A percentile compares a stretch with the other conserved stretches of the same genome.
Conservation (phyloP, 1,140 invertebrate species). For the Lepidotrigona ventralis region DNA sequence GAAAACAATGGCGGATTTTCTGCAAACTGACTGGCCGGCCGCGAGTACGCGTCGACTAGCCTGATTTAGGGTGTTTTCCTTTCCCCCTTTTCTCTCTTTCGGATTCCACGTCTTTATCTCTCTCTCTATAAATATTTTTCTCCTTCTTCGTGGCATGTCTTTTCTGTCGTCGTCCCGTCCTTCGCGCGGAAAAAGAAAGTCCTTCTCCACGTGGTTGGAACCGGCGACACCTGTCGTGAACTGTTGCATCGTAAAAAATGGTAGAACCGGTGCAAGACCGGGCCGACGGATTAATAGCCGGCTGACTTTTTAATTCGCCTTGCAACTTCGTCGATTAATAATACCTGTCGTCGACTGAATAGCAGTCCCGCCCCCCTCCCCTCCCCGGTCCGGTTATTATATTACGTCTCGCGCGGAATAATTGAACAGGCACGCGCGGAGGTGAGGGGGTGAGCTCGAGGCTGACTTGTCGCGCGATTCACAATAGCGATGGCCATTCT, state of each 20-base stretch:
- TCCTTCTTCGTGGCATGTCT: neutral
- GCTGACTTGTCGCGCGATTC: neutral
- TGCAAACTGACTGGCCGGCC: constrained; percentile 67
- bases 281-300: constrained; percentile 21
- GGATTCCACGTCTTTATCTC: neutral
- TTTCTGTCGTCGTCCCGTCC: neutral
- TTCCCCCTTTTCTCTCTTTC: neutral
- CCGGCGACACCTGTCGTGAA: constrained; percentile 20
- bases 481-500: neutral
- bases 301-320: constrained; percentile 42
- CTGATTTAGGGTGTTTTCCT: constrained; percentile 66
- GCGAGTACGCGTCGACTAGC: constrained; percentile 63
- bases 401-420: constrained; percentile 13
- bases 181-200: constrained; percentile 10
- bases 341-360: constrained; percentile 24
- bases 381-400: neutral
- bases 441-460: neutral
- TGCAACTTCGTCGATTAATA: constrained; percentile 46
- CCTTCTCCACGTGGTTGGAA: constrained; percentile 16
- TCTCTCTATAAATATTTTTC: neutral
- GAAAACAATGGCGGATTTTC: constrained; percentile 77
- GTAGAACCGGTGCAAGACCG: constrained; percentile 23
- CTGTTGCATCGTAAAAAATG: constrained; percentile 47
- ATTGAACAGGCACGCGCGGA: neutral
- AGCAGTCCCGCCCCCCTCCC: no score